Conservation (phyloP, 2,888 invertebrate genomes). For the Odontomyia ornata region DNA sequence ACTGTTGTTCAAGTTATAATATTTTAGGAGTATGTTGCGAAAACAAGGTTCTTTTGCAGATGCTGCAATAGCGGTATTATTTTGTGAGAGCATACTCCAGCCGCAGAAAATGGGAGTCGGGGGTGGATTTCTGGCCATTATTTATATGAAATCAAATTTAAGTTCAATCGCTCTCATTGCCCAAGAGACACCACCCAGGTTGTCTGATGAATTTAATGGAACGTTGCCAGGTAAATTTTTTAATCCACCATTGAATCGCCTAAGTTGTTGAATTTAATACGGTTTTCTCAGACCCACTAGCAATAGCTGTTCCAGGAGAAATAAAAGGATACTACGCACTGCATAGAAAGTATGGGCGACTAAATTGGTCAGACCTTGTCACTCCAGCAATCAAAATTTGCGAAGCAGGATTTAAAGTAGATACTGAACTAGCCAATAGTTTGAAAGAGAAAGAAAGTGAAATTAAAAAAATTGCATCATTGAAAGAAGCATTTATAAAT, state of each 20-base stretch:
- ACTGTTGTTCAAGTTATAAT: neutral
- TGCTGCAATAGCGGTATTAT: slow-evolving; percentile 79
- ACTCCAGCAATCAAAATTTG: slow-evolving; percentile 12
- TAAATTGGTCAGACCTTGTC: slow-evolving; percentile 74
- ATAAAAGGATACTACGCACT: slow-evolving; percentile 83
- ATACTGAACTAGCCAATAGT: neutral
- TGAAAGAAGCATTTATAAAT: slow-evolving; percentile 21
- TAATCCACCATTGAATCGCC: no score
- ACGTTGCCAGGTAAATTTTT: no score
- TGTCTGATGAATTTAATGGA: no score
- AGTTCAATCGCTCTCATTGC: slow-evolving; percentile 72
- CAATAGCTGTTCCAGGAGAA: slow-evolving; percentile 92
- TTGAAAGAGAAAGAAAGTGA: neutral
- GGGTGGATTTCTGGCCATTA: slow-evolving; percentile 83
- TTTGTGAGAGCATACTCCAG: slow-evolving; percentile 83
- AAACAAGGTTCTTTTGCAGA: slow-evolving; percentile 79
- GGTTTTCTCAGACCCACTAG: slow-evolving; percentile 57
- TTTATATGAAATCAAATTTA: slow-evolving; percentile 72
- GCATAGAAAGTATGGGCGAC: slow-evolving; percentile 75
- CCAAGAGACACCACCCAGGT: no score
- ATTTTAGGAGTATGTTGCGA: slow-evolving; percentile 70
- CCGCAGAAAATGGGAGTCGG: slow-evolving; percentile 84
- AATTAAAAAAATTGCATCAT: neutral
- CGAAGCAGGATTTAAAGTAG: neutral
- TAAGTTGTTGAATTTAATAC: no score